Evolutionary conservation across 1,140 invertebrate species (phyloP).

Genomic region (Pinna nobilis): DNA sequence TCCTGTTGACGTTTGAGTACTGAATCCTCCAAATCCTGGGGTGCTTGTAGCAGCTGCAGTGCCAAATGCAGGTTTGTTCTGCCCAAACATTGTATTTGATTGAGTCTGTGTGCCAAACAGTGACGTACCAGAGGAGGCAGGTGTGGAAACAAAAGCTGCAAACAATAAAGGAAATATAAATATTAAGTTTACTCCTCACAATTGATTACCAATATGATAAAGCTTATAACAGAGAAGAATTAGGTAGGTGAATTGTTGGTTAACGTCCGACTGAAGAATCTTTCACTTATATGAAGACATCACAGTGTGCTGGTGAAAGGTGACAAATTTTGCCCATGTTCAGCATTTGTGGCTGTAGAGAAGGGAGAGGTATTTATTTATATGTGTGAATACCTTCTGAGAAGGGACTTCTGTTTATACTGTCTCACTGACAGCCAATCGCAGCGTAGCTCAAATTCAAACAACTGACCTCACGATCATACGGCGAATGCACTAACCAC

Average conservation of each 20-base stretch:
- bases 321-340: not conserved
- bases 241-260: too few relatives aligned
- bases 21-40: constrained; percentile 62
- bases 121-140: constrained; percentile 24
- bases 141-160: constrained; percentile 17
- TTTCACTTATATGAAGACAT: too few relatives aligned
- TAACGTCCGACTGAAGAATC: too few relatives aligned
- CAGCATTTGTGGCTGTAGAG: not conserved
- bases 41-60: constrained; percentile 55
- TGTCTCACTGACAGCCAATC: not conserved
- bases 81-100: constrained; percentile 61
- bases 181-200: too few relatives aligned
- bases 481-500: too few relatives aligned
- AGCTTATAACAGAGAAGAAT: too few relatives aligned
- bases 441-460: constrained; percentile 41
- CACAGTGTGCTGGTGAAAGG: too few relatives aligned
- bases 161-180: constrained; percentile 15
- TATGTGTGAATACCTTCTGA: too few relatives aligned
- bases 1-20: constrained; percentile 49
- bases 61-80: constrained; percentile 67
- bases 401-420: not conserved
- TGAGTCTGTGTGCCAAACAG: constrained; percentile 54
- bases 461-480: too few relatives aligned
- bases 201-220: too few relatives aligned
- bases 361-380: too few relatives aligned